Evolutionary conservation across 1,140 invertebrate genomes (phyloP), one percentile per base, ranked within the genome.

Genomic region (Ericerus pela): DNA sequence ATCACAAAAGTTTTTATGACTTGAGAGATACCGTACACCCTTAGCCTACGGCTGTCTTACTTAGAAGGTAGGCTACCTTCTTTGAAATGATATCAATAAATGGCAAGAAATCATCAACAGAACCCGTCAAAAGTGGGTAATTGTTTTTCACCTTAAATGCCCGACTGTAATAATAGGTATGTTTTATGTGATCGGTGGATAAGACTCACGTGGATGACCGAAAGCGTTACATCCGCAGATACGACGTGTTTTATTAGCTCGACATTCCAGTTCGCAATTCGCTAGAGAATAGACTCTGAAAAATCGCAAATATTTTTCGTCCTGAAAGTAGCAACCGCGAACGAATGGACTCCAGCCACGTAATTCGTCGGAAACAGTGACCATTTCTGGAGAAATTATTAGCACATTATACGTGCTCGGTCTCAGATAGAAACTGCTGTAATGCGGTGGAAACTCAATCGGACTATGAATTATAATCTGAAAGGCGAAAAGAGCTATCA

Each of bases 231-330:
- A 62, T 24, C 57, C 57, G 22, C 61, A 62, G 11, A 2, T 4
- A 0, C 55, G 10, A 1, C 56, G 14, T 0, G 61, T 61, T 22
- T 33, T 53, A 43, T 73, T 71, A 3, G 68, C 59, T 6, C 66
- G 54, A 59, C 71, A 73, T 54, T 73, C 71, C 4, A 70, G 24
- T 33, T 66, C 58, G 54, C 71, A 73, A 53, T 72, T 70, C 8
- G 58, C 56, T 47, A 66, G 64, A 0, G 69, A 67, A 55, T 73
- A 73, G 8, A 68, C 56, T 54, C 78, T 75, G 62, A 77, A 84
- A 63, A 75, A 81, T 51, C 69, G 70, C 22, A 83, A 67, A 38
- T 72, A 69, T 24, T 77, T 73, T 62, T 82, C 80, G n/a, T 66
- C 66, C 51, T 73, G 72, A 41, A 80, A 79, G 66, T 73, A 82